Evolutionary conservation across 2,797 vertebrate species (phyloP).

Genomic region (Oophaga sylvatica): DNA sequence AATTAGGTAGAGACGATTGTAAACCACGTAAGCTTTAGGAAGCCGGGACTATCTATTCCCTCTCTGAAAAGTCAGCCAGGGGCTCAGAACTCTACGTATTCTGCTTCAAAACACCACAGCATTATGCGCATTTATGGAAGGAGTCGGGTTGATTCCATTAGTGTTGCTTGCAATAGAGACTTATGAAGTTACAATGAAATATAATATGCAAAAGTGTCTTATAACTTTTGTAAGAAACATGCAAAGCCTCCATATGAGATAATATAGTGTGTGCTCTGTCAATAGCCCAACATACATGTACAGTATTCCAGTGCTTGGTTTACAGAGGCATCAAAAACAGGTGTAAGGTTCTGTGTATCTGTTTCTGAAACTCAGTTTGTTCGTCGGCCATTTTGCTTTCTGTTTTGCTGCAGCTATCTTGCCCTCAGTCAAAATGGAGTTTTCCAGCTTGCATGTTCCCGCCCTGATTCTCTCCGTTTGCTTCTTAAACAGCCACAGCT

Average conservation of each 20-base stretch:
- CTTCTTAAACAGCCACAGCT: no score
- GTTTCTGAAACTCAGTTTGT: no score
- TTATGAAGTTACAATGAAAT: background rate
- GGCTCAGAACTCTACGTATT: background rate
- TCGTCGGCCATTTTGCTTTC: no score
- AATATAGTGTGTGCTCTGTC: background rate
- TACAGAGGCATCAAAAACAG: no score
- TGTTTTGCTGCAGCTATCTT: no score
- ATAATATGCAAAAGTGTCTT: background rate
- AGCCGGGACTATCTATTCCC: conserved; percentile 12
- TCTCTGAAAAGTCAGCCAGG: conserved; percentile 7
- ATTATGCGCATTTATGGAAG: background rate
- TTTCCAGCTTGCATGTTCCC: no score
- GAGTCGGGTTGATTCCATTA: background rate
- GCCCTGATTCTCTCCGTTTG: no score
- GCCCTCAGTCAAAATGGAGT: no score
- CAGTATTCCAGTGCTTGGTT: no score
- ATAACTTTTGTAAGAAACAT: background rate
- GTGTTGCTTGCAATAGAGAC: background rate
- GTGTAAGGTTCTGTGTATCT: no score
- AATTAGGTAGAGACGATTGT: conserved; percentile 48
- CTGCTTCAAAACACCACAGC: background rate
- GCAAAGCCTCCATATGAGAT: background rate
- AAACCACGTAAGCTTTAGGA: conserved; percentile 26
- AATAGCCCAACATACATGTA: no score